Evolutionary conservation across 2,888 invertebrate genomes (phyloP), one percentile per base, ranked within the genome.

Genomic region (Drosophila quasianomalipes): DNA sequence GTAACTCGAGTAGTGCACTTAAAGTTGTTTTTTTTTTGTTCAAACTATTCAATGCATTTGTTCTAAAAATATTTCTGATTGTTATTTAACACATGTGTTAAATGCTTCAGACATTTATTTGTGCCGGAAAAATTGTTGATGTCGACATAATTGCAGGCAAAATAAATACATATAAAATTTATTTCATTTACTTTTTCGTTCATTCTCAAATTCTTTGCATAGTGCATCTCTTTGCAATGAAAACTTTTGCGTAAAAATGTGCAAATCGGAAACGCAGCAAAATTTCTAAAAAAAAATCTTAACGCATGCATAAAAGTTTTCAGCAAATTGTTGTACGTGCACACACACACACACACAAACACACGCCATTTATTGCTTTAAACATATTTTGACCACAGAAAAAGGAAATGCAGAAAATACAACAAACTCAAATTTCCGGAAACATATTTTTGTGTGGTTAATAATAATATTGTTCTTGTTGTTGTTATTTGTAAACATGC

Each of bases 241-340:
- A 49, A 76, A 68, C 12, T 60, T 59, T 53, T 31, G 53, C n/a
- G 28, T 7, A 59, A 19, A 22, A 19, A 60, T 66, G 31, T 47
- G 49, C 67, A 67, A 61, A 59, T 54, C 41, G 67, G 55, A 68
- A 65, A 66, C 59, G 54, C 49, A 59, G 57, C 53, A 5, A 51
- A 37, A 68, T 64, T 64, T 35, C 59, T 14, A 69, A 76, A 72
- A 67, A 70, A 67, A 66, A 60, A 54, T 70, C 64, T 73, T 81
- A 59, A 57, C 64, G 65, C 62, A 79, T 73, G 81, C 81, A 79
- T 81, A 65, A 70, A 76, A 81, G 52, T 67, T 58, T 28, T 60
- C 26, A 3, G 26, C 44, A 76, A 76, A 66, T 66, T 69, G 55
- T 68, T 65, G 66, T 35, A 47, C 0, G 22, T 14, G 64, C 67